Percentiles rank a stretch among this genome's conserved stretches.
Evolutionary conservation across 2,113 vertebrate species (phyloP).

Genomic region (Paramormyrops kingsleyae): DNA sequence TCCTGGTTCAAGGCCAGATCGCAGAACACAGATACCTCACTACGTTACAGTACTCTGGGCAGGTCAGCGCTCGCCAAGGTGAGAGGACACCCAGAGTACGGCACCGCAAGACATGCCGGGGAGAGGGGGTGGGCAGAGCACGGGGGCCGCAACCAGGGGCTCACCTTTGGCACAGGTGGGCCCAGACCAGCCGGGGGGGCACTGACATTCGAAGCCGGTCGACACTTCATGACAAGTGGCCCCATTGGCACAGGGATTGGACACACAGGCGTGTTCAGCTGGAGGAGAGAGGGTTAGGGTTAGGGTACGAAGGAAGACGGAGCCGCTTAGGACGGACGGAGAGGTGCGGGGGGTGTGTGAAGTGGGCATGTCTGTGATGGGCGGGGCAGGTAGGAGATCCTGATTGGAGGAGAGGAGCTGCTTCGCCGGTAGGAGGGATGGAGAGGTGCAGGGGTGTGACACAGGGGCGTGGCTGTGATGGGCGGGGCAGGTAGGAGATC

Average conservation of each 20-base stretch:
- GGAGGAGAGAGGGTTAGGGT: slow-evolving; percentile 6
- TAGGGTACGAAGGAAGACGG: not conserved
- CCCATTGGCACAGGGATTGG: slow-evolving; percentile 84
- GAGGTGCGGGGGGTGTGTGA: not conserved
- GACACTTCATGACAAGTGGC: slow-evolving; percentile 79
- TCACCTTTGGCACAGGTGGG: slow-evolving; percentile 83
- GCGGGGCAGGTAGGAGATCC: not conserved
- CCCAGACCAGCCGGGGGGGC: slow-evolving; percentile 82
- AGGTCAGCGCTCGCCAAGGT: not conserved
- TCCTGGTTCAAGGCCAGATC: not conserved
- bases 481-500: not conserved
- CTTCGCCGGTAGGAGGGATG: not conserved
- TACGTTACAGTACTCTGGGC: not conserved
- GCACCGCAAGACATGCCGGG: not conserved
- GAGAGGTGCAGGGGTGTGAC: not conserved
- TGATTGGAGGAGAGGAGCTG: not conserved
- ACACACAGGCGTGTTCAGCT: slow-evolving; percentile 88
- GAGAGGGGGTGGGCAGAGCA: not conserved
- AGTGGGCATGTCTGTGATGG: not conserved
- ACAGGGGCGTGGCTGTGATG: not conserved
- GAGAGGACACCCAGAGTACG: not conserved
- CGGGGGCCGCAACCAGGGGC: slow-evolving; percentile 20
- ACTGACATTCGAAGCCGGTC: slow-evolving; percentile 82
- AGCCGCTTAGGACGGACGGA: not conserved
- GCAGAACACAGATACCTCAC: not conserved